Evolutionary conservation across 1,140 invertebrate species (phyloP).

Genomic region (Zaprionus davidi): DNA sequence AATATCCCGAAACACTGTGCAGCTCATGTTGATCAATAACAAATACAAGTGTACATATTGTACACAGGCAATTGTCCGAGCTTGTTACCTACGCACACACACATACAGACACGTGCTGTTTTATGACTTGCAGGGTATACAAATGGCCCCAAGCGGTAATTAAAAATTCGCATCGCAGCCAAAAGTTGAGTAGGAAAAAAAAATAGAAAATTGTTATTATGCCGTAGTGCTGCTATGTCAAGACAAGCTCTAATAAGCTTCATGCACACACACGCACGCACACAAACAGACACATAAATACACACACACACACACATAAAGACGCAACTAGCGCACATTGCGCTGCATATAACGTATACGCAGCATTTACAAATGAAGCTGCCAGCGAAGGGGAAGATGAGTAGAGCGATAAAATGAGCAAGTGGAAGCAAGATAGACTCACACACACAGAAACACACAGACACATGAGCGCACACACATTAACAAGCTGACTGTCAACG

Average conservation of each 20-base stretch:
- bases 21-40: background rate
- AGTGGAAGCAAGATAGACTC: slow-evolving; percentile 27
- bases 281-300: background rate
- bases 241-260: slow-evolving; percentile 58
- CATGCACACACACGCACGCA: slow-evolving; percentile 21
- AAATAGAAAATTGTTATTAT: slow-evolving; percentile 49
- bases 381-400: slow-evolving; percentile 44
- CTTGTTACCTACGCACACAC: background rate
- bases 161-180: slow-evolving; percentile 59
- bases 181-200: slow-evolving; percentile 45
- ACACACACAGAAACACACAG: slow-evolving; percentile 28
- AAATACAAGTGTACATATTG: background rate
- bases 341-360: slow-evolving; percentile 58
- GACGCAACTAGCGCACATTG: slow-evolving; percentile 45
- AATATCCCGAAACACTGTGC: too few relatives aligned
- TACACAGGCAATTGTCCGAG: background rate
- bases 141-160: slow-evolving; percentile 43
- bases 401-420: slow-evolving; percentile 29
- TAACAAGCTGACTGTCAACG: slow-evolving; percentile 61
- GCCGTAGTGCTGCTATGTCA: slow-evolving; percentile 41
- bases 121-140: slow-evolving; percentile 21
- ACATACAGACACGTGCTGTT: background rate
- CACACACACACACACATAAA: slow-evolving; percentile 10
- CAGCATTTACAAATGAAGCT: slow-evolving; percentile 71
- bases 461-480: slow-evolving; percentile 27